These are phyloP conservation scores for Chanos chanos DNA, from an alignment of 2,797 vertebrate genomes.

Conservation along the genomic window DNA sequence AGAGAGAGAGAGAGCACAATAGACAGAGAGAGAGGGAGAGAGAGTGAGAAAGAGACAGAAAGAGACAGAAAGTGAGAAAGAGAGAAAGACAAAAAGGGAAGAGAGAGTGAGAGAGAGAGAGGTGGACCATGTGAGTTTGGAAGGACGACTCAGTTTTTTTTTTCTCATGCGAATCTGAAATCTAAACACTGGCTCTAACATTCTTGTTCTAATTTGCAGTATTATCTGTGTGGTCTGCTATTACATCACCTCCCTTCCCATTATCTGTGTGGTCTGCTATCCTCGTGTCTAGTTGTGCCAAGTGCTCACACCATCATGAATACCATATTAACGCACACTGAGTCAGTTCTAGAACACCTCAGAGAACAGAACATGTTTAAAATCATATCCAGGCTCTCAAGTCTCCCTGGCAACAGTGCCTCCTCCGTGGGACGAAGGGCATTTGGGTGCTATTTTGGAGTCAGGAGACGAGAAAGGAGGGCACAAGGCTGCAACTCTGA, in stretches of 20 bases:
- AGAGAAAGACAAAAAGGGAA: background rate
- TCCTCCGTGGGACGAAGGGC: too few species aligned
- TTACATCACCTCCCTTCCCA: slow-evolving; percentile 1
- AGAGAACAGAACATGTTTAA: too few species aligned
- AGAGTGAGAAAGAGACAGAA: background rate
- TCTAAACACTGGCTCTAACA: slow-evolving; percentile 43
- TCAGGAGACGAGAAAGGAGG: slow-evolving; percentile 6
- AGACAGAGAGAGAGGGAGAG: too few species aligned
- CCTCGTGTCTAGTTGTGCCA: too few species aligned
- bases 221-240: slow-evolving; percentile 40
- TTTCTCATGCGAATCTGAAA: slow-evolving; percentile 57
- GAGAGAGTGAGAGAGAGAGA: background rate
- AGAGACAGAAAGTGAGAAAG: too few species aligned
- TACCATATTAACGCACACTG: too few species aligned
- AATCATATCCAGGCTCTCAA: too few species aligned
- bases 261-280: background rate
- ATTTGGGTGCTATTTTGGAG: background rate
- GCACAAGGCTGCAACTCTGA: slow-evolving; percentile 1
- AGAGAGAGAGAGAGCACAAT: too few species aligned
- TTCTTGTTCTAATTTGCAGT: slow-evolving; percentile 30
- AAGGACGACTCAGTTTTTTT: slow-evolving; percentile 51
- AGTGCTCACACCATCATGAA: slow-evolving; percentile 7
- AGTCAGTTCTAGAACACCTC: too few species aligned
- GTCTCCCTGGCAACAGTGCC: too few species aligned
- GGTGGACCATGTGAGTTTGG: slow-evolving; percentile 38